A percentile compares a stretch with the other conserved stretches of the same genome.
phyloP scores from a whole-genome alignment of 2,888 invertebrate genomes.

The Agrochola litura region DNA sequence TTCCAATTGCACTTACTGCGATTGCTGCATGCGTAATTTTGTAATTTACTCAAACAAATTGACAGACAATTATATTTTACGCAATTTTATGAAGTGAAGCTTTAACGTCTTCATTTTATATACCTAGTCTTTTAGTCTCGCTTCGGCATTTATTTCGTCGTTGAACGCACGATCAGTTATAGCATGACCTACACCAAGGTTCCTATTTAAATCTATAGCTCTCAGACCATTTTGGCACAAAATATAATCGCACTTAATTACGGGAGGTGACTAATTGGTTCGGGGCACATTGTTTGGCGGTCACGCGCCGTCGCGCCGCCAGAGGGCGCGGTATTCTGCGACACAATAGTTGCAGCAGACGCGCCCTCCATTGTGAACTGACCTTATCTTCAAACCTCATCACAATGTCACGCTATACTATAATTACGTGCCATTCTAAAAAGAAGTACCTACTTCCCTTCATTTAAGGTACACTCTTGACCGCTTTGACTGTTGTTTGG shows the following conservation, averaged over 20 bases:
- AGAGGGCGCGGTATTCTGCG: conserved; percentile 78
- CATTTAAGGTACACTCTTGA: conserved; percentile 44
- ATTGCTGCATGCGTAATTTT: conserved; percentile 53
- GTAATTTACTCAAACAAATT: conserved; percentile 53
- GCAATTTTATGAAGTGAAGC: conserved; percentile 30
- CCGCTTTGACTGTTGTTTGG: conserved; percentile 43
- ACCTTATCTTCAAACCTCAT: conserved; percentile 74
- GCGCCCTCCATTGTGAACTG: conserved; percentile 79
- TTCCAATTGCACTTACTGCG: conserved; percentile 68
- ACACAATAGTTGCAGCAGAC: conserved; percentile 73
- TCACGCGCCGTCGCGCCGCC: conserved; percentile 75
- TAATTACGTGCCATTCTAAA: conserved; percentile 60
- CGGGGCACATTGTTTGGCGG: conserved; percentile 72
- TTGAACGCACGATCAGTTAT: conserved; percentile 7
- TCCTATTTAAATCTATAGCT: conserved; percentile 29
- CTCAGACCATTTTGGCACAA: conserved; percentile 41
- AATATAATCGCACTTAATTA: conserved; percentile 52
- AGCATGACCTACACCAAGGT: conserved; percentile 40
- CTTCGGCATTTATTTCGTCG: conserved; percentile 22
- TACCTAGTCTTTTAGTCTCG: neutral
- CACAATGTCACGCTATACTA: conserved; percentile 68
- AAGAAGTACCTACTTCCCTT: conserved; percentile 27
- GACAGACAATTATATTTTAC: conserved; percentile 54
- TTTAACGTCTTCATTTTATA: conserved; percentile 17
- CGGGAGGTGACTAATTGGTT: conserved; percentile 72